phyloP scores from a whole-genome alignment of 2,797 vertebrate genomes.

The Danionella dracula region DNA sequence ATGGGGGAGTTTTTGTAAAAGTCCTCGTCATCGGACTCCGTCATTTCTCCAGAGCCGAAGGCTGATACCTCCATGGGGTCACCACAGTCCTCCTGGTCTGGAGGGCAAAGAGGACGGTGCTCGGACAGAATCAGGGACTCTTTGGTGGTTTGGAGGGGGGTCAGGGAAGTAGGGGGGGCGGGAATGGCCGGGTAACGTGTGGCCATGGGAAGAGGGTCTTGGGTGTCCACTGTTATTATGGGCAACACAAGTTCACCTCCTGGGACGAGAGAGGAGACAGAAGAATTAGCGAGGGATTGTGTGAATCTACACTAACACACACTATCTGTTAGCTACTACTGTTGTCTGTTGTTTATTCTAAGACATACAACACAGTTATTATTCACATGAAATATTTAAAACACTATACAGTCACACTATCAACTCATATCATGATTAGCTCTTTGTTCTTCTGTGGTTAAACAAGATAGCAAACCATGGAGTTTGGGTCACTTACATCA shows the following conservation, averaged over 20 bases:
- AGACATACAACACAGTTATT: neutral
- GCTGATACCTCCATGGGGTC: constrained; percentile 89
- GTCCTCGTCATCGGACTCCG: constrained; percentile 92
- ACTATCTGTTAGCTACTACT: neutral
- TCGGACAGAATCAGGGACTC: constrained; percentile 81
- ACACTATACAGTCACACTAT: constrained; percentile 7
- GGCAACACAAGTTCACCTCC: constrained; percentile 97
- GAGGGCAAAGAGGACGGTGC: constrained; percentile 77
- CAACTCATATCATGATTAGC: constrained; percentile 32
- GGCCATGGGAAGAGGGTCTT: constrained; percentile 89
- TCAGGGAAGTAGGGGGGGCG: constrained; percentile 86
- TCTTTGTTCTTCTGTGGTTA: constrained; percentile 48
- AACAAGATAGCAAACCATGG: constrained; percentile 80
- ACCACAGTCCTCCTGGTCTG: constrained; percentile 91
- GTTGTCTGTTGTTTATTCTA: neutral
- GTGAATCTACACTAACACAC: constrained; percentile 7
- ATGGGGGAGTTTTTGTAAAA: constrained; percentile 87
- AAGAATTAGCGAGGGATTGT: constrained; percentile 59
- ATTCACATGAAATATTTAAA: constrained; percentile 15
- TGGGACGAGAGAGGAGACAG: constrained; percentile 69
- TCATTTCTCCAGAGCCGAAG: constrained; percentile 91
- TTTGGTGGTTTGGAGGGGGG: constrained; percentile 87
- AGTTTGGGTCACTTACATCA: constrained; percentile 87
- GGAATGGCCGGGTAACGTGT: constrained; percentile 87
- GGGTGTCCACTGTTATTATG: constrained; percentile 94